Evolutionary conservation across 2,888 invertebrate species (phyloP).

Genomic region (Drosophila mayaguana): DNA sequence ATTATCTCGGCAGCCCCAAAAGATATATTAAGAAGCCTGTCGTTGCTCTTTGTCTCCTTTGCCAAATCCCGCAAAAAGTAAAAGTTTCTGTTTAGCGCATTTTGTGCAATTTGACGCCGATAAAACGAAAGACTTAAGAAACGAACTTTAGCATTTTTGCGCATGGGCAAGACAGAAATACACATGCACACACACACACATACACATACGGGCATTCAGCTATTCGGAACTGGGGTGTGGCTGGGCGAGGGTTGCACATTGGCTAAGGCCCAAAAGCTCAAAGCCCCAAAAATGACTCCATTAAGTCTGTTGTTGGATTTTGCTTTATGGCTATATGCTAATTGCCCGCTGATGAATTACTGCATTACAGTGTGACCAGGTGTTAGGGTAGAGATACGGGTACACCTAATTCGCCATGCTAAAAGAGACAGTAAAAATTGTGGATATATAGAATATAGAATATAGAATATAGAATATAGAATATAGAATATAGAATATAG

Average conservation of each 20-base stretch:
- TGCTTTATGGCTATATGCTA: conserved; percentile 54
- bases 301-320: conserved; percentile 52
- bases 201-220: background rate
- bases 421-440: background rate
- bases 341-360: conserved; percentile 70
- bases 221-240: conserved; percentile 34
- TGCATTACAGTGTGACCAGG: conserved; percentile 8
- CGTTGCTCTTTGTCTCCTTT: conserved; percentile 18
- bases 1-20: conserved; percentile 54
- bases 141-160: conserved; percentile 69
- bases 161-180: conserved; percentile 19
- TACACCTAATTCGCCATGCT: background rate
- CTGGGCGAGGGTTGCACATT: conserved; percentile 12
- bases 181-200: background rate
- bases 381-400: background rate
- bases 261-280: conserved; percentile 30
- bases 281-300: conserved; percentile 57
- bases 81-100: conserved; percentile 48
- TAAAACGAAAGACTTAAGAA: conserved; percentile 74
- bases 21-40: conserved; percentile 24
- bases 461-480: no score
- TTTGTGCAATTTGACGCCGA: conserved; percentile 56
- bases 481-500: no score
- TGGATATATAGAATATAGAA: no score
- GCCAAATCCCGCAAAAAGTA: conserved; percentile 40